Base-by-base conservation (phyloP, 2,888 invertebrate species). In the Leptopilina myrica region DNA sequence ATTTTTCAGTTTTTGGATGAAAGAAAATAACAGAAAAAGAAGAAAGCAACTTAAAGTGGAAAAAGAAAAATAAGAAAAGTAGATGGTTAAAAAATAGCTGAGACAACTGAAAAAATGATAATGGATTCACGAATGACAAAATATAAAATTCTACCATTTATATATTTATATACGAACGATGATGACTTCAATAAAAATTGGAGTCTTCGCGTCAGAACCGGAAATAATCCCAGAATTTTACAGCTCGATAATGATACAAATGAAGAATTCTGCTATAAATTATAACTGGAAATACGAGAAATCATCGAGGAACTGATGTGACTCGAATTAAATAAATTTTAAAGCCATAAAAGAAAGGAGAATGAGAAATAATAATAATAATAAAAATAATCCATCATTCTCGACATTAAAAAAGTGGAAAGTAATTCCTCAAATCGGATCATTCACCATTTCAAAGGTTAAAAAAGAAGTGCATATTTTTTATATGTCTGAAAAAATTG, bases 261-360 rank as follows among this genome's bases (percentile, higher is more conserved):
- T 11, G 94, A 95, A 84, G 93, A 94, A 81, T 94, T 95, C 82
- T 94, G 95, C 82, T 92, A 93, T 79, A 94, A 95, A 82, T 92
- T 95, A 77, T 95, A 96, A 78, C 85, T 94, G 46, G 93, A 96
- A 87, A 92, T 96, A 49, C 92, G 96, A n/a, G 92, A 93, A 59
- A 92, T 94, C 69, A 96, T 96, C 0, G 97, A 97, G 87, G 94
- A 95, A 85, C 87, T 94, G 84, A 95, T 95, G 95, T 92, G 93
- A 85, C 78, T 93, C 43, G 95, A 95, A 85, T 88, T 95, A 69
- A 92, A 92, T 6, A 83, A 92, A 76, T 89, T 95, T 33, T 93
- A 91, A 88, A 85, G 94, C 93, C 78, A 91, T 93, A 86, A 94
- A 94, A 91, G 2, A 84, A 86, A 82, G 0, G 94, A 94, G 84